Conservation (phyloP, 2,888 invertebrate genomes). For the Dendrolimus houi region DNA sequence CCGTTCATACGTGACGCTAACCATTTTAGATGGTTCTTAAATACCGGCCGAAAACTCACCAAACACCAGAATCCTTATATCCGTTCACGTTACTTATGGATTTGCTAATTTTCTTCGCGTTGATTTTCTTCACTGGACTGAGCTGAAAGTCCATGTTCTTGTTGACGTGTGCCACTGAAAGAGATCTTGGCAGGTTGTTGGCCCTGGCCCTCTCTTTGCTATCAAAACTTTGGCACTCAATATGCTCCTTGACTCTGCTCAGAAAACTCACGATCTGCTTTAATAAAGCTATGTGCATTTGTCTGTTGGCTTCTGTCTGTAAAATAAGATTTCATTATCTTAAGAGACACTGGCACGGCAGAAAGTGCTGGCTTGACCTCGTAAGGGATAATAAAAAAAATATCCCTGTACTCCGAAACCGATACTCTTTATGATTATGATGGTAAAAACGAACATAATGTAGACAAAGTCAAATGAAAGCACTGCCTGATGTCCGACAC, state of each 20-base stretch:
- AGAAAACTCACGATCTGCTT: conserved; percentile 82
- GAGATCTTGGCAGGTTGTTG: conserved; percentile 54
- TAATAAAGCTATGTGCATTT: conserved; percentile 84
- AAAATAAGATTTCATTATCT: conserved; percentile 24
- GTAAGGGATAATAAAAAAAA: too few relatives aligned
- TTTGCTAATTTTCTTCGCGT: conserved; percentile 59
- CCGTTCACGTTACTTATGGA: conserved; percentile 65
- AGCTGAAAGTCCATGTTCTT: conserved; percentile 46
- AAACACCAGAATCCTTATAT: conserved; percentile 44
- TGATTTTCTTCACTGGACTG: conserved; percentile 44
- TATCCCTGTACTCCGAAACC: too few relatives aligned
- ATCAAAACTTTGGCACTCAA: conserved; percentile 59
- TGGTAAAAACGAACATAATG: too few relatives aligned
- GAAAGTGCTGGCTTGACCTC: too few relatives aligned
- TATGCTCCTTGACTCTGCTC: conserved; percentile 80
- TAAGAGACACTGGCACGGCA: too few relatives aligned
- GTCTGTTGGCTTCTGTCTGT: conserved; percentile 82
- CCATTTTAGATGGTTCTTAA: too few relatives aligned
- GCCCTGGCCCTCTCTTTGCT: conserved; percentile 13
- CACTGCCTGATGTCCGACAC: too few relatives aligned
- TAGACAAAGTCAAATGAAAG: too few relatives aligned
- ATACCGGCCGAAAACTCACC: conserved; percentile 31
- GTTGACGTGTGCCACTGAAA: conserved; percentile 58
- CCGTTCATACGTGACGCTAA: too few relatives aligned
- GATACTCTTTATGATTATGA: too few relatives aligned